These are phyloP conservation scores for Amblyornis subalaris DNA, from an alignment of 2,113 vertebrate genomes.

Conservation along the genomic window DNA sequence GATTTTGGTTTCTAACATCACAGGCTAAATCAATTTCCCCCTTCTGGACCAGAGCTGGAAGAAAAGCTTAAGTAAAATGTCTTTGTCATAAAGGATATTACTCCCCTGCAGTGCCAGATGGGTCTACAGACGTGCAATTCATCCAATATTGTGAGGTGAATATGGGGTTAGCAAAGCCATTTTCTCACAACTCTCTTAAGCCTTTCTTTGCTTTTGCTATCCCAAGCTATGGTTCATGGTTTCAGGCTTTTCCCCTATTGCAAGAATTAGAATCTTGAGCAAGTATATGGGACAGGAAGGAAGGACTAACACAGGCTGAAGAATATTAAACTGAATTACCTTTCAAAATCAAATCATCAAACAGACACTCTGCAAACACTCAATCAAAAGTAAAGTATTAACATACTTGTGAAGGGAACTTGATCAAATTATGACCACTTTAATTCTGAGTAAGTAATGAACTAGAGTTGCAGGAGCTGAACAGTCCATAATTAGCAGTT, in stretches of 20 bases:
- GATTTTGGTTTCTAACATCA: constrained; percentile 19
- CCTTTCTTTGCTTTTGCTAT: background rate
- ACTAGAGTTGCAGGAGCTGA: background rate
- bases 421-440: background rate
- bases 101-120: constrained; percentile 16
- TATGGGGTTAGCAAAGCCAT: constrained; percentile 40
- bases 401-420: background rate
- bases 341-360: constrained; percentile 12
- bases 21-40: constrained; percentile 10
- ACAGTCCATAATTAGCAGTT: background rate
- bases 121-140: constrained; percentile 16
- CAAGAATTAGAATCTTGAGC: background rate
- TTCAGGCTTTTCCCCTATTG: background rate
- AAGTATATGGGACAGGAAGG: background rate
- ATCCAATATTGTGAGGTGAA: constrained; percentile 13
- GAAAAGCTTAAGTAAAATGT: constrained; percentile 43
- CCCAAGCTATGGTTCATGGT: background rate
- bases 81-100: constrained; percentile 22
- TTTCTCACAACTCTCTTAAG: constrained; percentile 18
- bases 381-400: background rate
- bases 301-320: background rate
- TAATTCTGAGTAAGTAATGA: background rate
- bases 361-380: background rate
- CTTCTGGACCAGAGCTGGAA: constrained; percentile 11
- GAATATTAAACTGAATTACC: background rate